These are phyloP conservation scores for Camponotus pennsylvanicus DNA, from an alignment of 1,140 invertebrate species.

Conservation along the genomic window DNA sequence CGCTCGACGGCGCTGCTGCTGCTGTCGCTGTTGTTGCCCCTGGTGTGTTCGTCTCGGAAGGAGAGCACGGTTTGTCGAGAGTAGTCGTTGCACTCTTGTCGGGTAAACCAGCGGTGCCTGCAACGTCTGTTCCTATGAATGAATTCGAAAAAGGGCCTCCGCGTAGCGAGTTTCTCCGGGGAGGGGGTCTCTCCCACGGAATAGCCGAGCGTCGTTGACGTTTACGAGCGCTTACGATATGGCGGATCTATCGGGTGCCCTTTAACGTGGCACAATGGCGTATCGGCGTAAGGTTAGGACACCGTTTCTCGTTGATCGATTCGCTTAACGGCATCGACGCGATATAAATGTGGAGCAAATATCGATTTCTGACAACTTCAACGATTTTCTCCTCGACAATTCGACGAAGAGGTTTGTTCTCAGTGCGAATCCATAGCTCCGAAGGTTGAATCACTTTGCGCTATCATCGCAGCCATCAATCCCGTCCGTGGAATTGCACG, in stretches of 20 bases:
- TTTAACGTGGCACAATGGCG: conserved; percentile 3
- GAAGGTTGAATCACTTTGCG: background rate
- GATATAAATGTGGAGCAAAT: background rate
- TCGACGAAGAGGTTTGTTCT: background rate
- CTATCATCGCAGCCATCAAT: background rate
- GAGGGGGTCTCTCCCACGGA: background rate
- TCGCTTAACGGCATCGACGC: background rate
- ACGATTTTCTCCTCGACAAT: background rate
- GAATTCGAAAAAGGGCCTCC: conserved; percentile 32
- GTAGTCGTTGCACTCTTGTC: conserved; percentile 69
- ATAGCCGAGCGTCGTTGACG: background rate
- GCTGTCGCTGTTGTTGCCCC: conserved; percentile 22
- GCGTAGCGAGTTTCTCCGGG: background rate
- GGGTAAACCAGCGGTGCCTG: conserved; percentile 62
- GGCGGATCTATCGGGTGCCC: background rate
- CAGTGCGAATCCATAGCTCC: background rate
- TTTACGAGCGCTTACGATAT: background rate
- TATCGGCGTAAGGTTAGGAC: conserved; percentile 15
- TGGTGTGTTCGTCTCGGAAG: conserved; percentile 60
- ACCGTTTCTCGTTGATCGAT: background rate
- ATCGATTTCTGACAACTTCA: background rate
- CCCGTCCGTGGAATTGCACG: too few relatives aligned
- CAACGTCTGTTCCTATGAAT: conserved; percentile 68
- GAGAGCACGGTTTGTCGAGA: conserved; percentile 59
- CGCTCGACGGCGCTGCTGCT: conserved; percentile 62